Percentiles rank a stretch among this genome's conserved stretches.
Conservation (phyloP, 2,888 invertebrate genomes). For the Luperina testacea region DNA sequence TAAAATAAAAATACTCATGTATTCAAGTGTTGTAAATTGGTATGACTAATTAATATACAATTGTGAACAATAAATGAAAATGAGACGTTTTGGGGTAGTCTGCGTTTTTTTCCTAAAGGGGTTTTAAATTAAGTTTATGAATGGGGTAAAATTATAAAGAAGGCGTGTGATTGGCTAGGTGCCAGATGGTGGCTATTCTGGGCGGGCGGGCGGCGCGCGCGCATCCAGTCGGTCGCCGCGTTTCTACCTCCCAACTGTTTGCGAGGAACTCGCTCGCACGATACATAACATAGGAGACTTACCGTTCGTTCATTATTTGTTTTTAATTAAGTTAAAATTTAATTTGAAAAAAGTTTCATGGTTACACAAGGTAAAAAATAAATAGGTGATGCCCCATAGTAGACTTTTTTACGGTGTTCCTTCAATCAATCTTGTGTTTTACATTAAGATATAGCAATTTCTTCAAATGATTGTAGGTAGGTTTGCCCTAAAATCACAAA, state of each 20-base stretch:
- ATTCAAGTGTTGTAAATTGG: slow-evolving; percentile 36
- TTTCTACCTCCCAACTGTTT: slow-evolving; percentile 67
- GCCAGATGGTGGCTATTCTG: slow-evolving; percentile 85
- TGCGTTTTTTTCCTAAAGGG: slow-evolving; percentile 14
- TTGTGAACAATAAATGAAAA: slow-evolving; percentile 4
- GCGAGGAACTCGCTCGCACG: slow-evolving; percentile 58
- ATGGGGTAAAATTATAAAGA: slow-evolving; percentile 80
- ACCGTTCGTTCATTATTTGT: slow-evolving; percentile 52
- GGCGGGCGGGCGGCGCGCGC: slow-evolving; percentile 84
- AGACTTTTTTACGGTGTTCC: slow-evolving; percentile 4
- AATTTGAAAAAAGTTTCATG: neutral
- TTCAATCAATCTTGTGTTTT: slow-evolving; percentile 20
- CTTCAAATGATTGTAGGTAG: slow-evolving; percentile 7
- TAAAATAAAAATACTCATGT: slow-evolving; percentile 45
- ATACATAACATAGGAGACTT: slow-evolving; percentile 49
- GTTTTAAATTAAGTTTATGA: slow-evolving; percentile 74
- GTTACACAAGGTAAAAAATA: neutral
- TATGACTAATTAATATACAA: slow-evolving; percentile 44
- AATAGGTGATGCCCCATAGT: neutral
- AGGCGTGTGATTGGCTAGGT: slow-evolving; percentile 79
- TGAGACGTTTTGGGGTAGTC: slow-evolving; percentile 9
- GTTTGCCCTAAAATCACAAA: slow-evolving; percentile 14
- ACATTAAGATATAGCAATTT: neutral
- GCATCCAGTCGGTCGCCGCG: slow-evolving; percentile 85
- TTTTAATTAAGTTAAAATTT: slow-evolving; percentile 19